Base-by-base conservation (phyloP, 2,888 invertebrate species). In the Rambutsinella grinnellia region DNA sequence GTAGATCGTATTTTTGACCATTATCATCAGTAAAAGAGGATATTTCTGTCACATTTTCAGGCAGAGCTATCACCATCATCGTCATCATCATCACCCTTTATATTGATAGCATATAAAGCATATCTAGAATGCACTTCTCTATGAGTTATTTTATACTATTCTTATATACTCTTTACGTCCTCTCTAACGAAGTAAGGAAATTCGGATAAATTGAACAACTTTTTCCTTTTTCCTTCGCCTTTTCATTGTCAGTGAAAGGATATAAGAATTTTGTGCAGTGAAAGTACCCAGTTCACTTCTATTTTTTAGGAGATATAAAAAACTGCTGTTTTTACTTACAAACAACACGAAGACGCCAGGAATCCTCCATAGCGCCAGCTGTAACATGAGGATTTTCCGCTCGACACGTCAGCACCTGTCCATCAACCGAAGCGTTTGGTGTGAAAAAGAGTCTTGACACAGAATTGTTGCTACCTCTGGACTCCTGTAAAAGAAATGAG, bases 321-420 rank as follows among this genome's bases (percentile, higher is more conserved):
- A n/a, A n/a, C n/a, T n/a, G n/a, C n/a, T n/a, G n/a, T 6, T 21
- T 17, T 71, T 57, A 82, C 84, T 84, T 82, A 84, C 84, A 84
- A 44, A 84, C 83, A 79, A 84, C 84, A 58, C 80, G 79, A 56
- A 84, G 81, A 28, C 60, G 68, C 84, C 82, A 83, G 1, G 79
- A 74, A 60, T 84, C 84, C 65, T 84, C 84, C 24, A 82, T 74
- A 44, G 80, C 81, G 76, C 81, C 82, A 66, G 79, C 82, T 61
- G 75, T 67, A 61, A 84, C 61, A 24, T 78, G 78, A 27, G 78
- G 60, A 76, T 84, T 84, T 61, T 81, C 81, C 8, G 81, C 58
- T 62, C 84, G 81, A 71, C 84, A 84, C 26, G 68, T 77, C 70
- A 84, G 76, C 51, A 27, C 75, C 75, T 82, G 81, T 60, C 82